Percentiles rank a stretch among this genome's conserved stretches.
These are phyloP conservation scores for Epiperipatus broadwayi DNA, from an alignment of 2,888 invertebrate species.

Conservation along the genomic window DNA sequence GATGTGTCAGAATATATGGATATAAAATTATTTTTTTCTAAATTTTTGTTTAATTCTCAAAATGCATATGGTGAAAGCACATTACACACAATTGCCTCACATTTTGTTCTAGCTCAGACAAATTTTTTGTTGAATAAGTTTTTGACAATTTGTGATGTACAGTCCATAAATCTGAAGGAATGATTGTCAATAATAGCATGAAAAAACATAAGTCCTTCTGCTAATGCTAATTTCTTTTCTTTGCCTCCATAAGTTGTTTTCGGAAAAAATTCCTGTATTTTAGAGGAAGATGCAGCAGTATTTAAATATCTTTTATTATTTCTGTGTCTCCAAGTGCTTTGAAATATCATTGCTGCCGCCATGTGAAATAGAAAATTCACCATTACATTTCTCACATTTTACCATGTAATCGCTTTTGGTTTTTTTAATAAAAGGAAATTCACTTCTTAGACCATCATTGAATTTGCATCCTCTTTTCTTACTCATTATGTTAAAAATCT, in stretches of 20 bases:
- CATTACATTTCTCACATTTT: too few relatives aligned
- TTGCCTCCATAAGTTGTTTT: constrained; percentile 1
- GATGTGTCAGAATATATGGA: constrained; percentile 13
- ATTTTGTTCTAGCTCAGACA: constrained; percentile 11
- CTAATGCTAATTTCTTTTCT: not conserved
- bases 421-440: too few relatives aligned
- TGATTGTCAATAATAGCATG: constrained; percentile 12
- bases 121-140: constrained; percentile 13
- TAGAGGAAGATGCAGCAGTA: too few relatives aligned
- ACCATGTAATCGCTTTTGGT: too few relatives aligned
- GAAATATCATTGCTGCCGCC: too few relatives aligned
- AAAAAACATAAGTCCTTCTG: constrained; percentile 7
- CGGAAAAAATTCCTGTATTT: not conserved
- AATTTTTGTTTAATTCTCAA: constrained; percentile 11
- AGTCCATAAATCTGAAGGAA: constrained; percentile 10
- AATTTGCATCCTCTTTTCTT: too few relatives aligned
- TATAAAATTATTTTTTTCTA: constrained; percentile 12
- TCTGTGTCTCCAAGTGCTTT: too few relatives aligned
- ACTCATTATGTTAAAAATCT: too few relatives aligned
- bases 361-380: too few relatives aligned
- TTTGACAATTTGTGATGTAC: constrained; percentile 11
- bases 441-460: too few relatives aligned
- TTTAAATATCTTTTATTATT: too few relatives aligned
- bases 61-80: constrained; percentile 13
- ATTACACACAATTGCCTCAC: constrained; percentile 11